Evolutionary conservation across 2,113 vertebrate species (phyloP).

Genomic region (Tachycineta bicolor): DNA sequence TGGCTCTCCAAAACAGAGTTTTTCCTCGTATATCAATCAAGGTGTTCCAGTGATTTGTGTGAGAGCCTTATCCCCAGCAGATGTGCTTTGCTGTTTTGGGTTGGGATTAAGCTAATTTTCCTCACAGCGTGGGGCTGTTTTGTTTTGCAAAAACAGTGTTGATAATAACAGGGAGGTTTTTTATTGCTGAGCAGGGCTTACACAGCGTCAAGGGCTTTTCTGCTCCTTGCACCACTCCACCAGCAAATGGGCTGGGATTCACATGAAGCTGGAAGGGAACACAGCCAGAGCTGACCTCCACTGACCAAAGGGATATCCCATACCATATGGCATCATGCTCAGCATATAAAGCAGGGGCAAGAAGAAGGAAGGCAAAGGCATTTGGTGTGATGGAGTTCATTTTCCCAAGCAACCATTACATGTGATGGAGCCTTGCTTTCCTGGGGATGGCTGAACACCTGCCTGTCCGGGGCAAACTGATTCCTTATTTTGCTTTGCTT

Average conservation of each 20-base stretch:
- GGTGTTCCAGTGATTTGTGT: accelerated
- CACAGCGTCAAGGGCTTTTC: neutral
- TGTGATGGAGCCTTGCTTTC: neutral
- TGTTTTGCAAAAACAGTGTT: neutral
- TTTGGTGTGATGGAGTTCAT: neutral
- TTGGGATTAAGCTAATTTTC: neutral
- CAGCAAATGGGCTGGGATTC: neutral
- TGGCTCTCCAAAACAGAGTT: neutral
- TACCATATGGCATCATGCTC: neutral
- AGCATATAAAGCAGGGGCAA: neutral
- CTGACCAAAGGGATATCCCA: neutral
- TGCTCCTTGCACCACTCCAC: neutral
- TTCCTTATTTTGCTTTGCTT: neutral
- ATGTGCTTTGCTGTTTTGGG: neutral
- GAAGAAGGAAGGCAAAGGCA: accelerated
- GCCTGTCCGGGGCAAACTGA: neutral
- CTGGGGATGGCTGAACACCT: neutral
- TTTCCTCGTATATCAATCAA: neutral
- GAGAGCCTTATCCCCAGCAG: neutral
- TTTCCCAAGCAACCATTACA: neutral
- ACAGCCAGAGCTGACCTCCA: neutral
- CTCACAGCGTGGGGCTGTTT: neutral
- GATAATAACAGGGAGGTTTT: neutral
- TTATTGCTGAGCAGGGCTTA: neutral
- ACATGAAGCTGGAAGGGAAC: neutral